Percentiles rank a stretch among this genome's conserved stretches.
phyloP scores from a whole-genome alignment of 2,113 vertebrate species.

The Epinephelus moara region DNA sequence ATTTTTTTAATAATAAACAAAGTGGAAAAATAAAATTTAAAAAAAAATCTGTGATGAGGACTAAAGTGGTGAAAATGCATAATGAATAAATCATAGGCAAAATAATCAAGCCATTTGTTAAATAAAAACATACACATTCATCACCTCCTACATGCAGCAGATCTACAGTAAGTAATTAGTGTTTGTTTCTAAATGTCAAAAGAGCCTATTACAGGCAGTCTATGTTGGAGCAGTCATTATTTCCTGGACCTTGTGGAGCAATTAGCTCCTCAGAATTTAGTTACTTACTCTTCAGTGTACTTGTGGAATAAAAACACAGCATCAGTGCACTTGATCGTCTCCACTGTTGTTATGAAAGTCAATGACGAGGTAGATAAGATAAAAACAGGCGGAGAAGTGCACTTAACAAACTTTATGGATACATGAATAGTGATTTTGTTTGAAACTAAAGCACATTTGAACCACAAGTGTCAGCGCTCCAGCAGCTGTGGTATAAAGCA shows the following conservation, averaged over 20 bases:
- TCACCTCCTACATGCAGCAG: constrained; percentile 19
- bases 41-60: background rate
- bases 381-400: constrained; percentile 28
- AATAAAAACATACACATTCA: background rate
- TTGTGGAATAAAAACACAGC: constrained; percentile 30
- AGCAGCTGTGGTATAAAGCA: background rate
- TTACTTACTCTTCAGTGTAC: constrained; percentile 26
- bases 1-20: no score
- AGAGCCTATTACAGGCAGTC: constrained; percentile 18
- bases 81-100: constrained; percentile 14
- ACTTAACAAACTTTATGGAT: constrained; percentile 21
- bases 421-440: constrained; percentile 7
- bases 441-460: background rate
- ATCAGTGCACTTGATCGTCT: constrained; percentile 50
- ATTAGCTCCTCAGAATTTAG: constrained; percentile 50
- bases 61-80: background rate
- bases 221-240: constrained; percentile 44
- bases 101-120: constrained; percentile 14
- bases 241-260: constrained; percentile 50
- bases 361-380: constrained; percentile 11
- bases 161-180: constrained; percentile 27
- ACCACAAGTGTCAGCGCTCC: background rate
- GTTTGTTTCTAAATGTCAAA: constrained; percentile 46
- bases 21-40: background rate
- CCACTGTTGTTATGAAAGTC: constrained; percentile 37